Evolutionary conservation across 2,888 invertebrate genomes (phyloP).

Genomic region (Metopia argyrocephala): DNA sequence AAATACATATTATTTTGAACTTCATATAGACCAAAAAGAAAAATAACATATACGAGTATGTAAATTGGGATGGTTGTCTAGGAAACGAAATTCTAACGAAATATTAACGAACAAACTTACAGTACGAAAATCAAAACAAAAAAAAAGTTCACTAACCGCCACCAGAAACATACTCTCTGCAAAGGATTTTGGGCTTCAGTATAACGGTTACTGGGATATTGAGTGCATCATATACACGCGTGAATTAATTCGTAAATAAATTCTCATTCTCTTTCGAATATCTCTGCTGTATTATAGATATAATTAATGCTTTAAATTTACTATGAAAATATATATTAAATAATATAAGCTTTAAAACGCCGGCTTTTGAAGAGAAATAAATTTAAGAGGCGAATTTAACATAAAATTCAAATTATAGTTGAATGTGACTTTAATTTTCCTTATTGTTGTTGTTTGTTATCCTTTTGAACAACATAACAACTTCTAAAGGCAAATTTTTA

Average conservation of each 20-base stretch:
- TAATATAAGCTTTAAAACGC: not conserved
- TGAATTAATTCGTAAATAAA: not conserved
- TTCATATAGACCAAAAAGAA: too few species aligned
- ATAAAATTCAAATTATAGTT: too few species aligned
- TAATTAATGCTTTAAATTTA: too few species aligned
- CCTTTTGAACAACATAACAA: constrained; percentile 2
- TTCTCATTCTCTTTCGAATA: too few species aligned
- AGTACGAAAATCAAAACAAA: not conserved
- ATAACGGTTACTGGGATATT: constrained; percentile 63
- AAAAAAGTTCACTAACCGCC: constrained; percentile 63
- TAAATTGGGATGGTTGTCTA: constrained; percentile 52
- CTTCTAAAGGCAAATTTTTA: not conserved
- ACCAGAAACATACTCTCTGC: constrained; percentile 46
- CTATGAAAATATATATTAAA: too few species aligned
- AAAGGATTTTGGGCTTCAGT: constrained; percentile 52
- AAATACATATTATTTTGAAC: too few species aligned
- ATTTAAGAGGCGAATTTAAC: too few species aligned
- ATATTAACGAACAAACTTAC: constrained; percentile 34
- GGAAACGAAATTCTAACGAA: constrained; percentile 55
- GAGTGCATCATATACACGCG: constrained; percentile 56
- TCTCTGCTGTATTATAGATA: too few species aligned
- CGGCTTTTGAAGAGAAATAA: not conserved
- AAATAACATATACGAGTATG: not conserved
- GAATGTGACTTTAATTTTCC: not conserved
- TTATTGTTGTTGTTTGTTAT: constrained; percentile 36